Percentiles rank a stretch among this genome's conserved stretches.
Conservation (phyloP, 2,113 vertebrate species). For the Eurypyga helias region DNA sequence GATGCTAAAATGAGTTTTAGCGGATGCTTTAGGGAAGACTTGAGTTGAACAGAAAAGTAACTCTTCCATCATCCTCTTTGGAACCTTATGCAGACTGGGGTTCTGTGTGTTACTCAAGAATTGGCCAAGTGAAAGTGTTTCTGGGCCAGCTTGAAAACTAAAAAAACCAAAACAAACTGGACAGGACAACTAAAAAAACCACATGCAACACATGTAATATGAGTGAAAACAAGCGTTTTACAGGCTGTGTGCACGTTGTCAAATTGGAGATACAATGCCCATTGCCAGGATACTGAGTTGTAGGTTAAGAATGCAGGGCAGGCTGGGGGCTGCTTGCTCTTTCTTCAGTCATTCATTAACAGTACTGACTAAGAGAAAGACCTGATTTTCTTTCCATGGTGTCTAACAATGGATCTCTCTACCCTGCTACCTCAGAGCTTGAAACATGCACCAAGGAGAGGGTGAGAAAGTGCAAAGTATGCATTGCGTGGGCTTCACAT, state of each 20-base stretch:
- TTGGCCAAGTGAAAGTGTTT: background rate
- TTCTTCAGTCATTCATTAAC: background rate
- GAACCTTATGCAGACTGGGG: accelerated
- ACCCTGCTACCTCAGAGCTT: background rate
- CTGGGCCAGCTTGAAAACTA: background rate
- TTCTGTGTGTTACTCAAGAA: background rate
- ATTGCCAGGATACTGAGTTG: background rate
- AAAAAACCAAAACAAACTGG: background rate
- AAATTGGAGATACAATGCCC: background rate
- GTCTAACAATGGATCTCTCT: background rate
- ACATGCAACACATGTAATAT: background rate
- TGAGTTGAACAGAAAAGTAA: background rate
- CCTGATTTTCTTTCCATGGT: background rate
- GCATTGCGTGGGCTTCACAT: accelerated
- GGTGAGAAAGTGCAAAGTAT: background rate
- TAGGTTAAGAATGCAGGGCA: background rate
- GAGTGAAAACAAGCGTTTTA: background rate
- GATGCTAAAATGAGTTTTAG: background rate
- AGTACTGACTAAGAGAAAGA: background rate
- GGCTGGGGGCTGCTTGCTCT: background rate
- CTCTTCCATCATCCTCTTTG: background rate
- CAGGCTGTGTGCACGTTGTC: background rate
- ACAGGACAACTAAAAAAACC: background rate
- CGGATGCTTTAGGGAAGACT: background rate
- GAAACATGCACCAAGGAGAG: background rate